These are phyloP conservation scores for Lineus longissimus DNA, from an alignment of 1,140 invertebrate species.

Conservation along the genomic window DNA sequence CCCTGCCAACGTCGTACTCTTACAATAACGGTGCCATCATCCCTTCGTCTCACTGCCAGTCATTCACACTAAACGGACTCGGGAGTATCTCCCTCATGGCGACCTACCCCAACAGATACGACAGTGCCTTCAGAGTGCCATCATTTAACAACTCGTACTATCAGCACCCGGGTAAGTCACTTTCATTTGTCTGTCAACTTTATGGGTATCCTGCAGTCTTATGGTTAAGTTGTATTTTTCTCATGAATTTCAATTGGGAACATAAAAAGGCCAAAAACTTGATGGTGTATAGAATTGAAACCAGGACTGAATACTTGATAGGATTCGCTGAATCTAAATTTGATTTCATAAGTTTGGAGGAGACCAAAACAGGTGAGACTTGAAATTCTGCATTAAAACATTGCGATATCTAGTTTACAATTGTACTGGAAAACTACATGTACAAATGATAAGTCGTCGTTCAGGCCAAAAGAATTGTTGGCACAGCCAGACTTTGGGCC, in stretches of 20 bases:
- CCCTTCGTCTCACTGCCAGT: constrained; percentile 24
- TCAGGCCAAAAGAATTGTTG: no score
- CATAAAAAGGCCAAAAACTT: not conserved
- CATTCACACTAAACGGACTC: constrained; percentile 27
- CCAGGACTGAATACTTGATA: not conserved
- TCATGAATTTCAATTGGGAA: not conserved
- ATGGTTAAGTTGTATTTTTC: no score
- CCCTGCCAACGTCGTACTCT: not conserved
- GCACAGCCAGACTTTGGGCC: no score
- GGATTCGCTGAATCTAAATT: not conserved
- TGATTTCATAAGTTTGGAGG: not conserved
- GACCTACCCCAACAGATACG: not conserved
- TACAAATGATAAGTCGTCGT: no score
- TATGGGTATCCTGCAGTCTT: not conserved
- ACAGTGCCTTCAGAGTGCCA: not conserved
- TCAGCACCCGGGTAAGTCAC: not conserved
- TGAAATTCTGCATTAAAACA: no score
- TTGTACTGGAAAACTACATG: no score
- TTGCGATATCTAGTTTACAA: no score
- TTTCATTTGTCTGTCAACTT: not conserved
- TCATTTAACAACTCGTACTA: not conserved
- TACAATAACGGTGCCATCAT: not conserved
- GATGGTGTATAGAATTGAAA: no score
- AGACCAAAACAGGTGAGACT: not conserved
- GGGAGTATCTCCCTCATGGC: constrained; percentile 21